Evolutionary conservation across 2,797 vertebrate genomes (phyloP).

Genomic region (Gila robusta): DNA sequence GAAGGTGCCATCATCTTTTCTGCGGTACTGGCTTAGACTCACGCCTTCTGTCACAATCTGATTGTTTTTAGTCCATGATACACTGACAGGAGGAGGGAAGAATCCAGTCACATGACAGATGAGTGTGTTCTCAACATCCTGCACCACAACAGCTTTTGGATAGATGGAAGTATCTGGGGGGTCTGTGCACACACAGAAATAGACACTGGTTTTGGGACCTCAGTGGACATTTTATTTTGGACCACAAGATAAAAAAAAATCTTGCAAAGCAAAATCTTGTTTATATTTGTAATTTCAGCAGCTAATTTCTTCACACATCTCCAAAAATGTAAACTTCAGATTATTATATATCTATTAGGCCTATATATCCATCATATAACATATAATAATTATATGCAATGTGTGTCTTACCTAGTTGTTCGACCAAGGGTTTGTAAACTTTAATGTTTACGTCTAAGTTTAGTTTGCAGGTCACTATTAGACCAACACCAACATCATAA

Average conservation of each 20-base stretch:
- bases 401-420: constrained; percentile 26
- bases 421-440: neutral
- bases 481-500: fast-evolving
- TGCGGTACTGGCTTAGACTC: constrained; percentile 63
- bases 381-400: neutral
- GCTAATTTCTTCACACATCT: neutral
- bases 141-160: constrained; percentile 63
- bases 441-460: neutral
- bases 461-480: fast-evolving
- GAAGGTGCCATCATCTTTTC: constrained; percentile 67
- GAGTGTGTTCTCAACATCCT: constrained; percentile 75
- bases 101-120: constrained; percentile 79
- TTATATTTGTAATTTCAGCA: neutral
- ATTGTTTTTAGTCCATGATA: constrained; percentile 75
- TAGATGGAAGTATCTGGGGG: constrained; percentile 66
- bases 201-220: neutral
- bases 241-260: neutral
- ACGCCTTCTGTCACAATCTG: constrained; percentile 53
- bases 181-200: constrained; percentile 48
- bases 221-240: neutral
- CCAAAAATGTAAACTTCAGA: neutral
- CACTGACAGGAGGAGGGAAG: constrained; percentile 74
- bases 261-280: neutral
- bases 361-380: too few relatives aligned
- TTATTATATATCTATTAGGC: too few relatives aligned